A percentile compares a stretch with the other conserved stretches of the same genome.
Conservation (phyloP, 92 coral and sea anemone genomes). For the Zoanthus solanderi region DNA sequence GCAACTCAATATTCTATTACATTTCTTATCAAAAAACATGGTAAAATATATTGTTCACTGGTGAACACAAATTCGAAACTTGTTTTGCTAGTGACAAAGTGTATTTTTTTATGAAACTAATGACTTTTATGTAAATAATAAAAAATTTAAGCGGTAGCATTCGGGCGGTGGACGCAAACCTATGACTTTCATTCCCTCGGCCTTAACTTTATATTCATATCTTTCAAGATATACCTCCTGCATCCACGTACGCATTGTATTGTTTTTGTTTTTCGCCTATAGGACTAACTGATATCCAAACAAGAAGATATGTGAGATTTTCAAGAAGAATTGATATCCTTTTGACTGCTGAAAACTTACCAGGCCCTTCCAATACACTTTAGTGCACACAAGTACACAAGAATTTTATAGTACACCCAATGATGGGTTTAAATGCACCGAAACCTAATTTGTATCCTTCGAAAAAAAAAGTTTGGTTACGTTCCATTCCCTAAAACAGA, state of each 20-base stretch:
- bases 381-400: slow-evolving; percentile 13
- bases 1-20: slow-evolving; percentile 6
- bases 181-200: slow-evolving; percentile 2
- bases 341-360: slow-evolving; percentile 13
- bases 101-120: neutral
- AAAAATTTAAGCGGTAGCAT: slow-evolving; percentile 1
- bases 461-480: slow-evolving; percentile 33
- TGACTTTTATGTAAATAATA: neutral
- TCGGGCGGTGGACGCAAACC: neutral
- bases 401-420: slow-evolving; percentile 14
- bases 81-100: slow-evolving; percentile 4
- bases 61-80: slow-evolving; percentile 1
- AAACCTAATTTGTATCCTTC: slow-evolving; percentile 24
- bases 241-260: neutral
- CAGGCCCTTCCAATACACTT: slow-evolving; percentile 7
- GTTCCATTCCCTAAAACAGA: slow-evolving; percentile 8
- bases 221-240: slow-evolving; percentile 4
- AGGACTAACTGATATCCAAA: slow-evolving; percentile 3
- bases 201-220: slow-evolving; percentile 4
- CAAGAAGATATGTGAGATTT: slow-evolving; percentile 12
- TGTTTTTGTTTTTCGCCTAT: neutral
- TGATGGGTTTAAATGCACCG: slow-evolving; percentile 1
- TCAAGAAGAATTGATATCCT: slow-evolving; percentile 3
- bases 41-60: neutral
- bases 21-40: neutral